These are phyloP conservation scores for Harlomillsia oculata DNA, from an alignment of 1,140 invertebrate genomes.

Conservation along the genomic window DNA sequence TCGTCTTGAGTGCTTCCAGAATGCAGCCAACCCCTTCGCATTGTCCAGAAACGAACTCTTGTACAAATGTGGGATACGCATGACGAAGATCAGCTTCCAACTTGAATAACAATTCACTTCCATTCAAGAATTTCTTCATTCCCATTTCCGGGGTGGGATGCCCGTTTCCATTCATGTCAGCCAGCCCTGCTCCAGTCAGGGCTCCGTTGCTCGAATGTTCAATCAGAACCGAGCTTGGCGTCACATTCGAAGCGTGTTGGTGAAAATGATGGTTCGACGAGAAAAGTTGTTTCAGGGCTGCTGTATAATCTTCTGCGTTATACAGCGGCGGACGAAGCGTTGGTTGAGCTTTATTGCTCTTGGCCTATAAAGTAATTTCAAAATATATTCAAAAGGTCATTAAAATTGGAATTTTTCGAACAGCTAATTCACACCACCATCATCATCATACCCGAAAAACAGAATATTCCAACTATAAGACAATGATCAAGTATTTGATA, in stretches of 20 bases:
- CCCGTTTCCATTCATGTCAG: slow-evolving; percentile 1
- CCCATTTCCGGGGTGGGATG: slow-evolving; percentile 60
- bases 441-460: no score
- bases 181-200: slow-evolving; percentile 13
- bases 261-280: slow-evolving; percentile 5
- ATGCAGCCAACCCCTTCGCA: slow-evolving; percentile 70
- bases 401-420: neutral
- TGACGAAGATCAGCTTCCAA: slow-evolving; percentile 71
- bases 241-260: neutral
- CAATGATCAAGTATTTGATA: neutral
- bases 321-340: slow-evolving; percentile 28
- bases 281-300: slow-evolving; percentile 26
- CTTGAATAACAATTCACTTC: slow-evolving; percentile 78
- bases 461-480: no score
- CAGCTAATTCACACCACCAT: neutral
- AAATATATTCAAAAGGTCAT: no score
- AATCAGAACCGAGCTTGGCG: slow-evolving; percentile 16
- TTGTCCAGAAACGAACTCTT: slow-evolving; percentile 74
- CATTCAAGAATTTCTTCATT: slow-evolving; percentile 68
- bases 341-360: slow-evolving; percentile 4
- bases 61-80: slow-evolving; percentile 54
- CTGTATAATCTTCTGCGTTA: slow-evolving; percentile 31
- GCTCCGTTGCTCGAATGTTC: slow-evolving; percentile 19
- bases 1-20: slow-evolving; percentile 68
- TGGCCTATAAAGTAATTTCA: neutral